Conservation (phyloP, 2,888 invertebrate genomes). For the Ophioninae sp. region DNA sequence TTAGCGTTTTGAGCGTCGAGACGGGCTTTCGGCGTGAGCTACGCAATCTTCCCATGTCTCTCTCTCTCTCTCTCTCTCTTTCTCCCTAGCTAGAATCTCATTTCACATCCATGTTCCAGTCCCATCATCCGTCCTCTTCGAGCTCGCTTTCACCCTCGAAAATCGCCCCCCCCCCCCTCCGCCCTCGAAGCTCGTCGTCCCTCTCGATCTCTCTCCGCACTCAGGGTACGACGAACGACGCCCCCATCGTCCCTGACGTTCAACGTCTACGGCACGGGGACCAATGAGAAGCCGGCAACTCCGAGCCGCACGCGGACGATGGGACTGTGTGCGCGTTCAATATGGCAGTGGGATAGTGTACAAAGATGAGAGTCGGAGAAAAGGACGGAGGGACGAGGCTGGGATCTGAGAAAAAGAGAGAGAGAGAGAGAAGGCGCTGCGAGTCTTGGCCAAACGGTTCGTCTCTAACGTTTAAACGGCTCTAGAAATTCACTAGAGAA, state of each 20-base stretch:
- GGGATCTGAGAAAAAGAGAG: neutral
- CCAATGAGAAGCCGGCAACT: slow-evolving; percentile 69
- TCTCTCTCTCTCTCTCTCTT: slow-evolving; percentile 14
- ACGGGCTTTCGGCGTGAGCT: slow-evolving; percentile 71
- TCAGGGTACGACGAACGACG: slow-evolving; percentile 49
- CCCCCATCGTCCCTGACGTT: slow-evolving; percentile 61
- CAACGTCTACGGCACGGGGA: slow-evolving; percentile 70
- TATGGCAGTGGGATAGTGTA: slow-evolving; percentile 76
- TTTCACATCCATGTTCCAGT: slow-evolving; percentile 7
- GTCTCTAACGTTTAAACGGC: slow-evolving; percentile 71
- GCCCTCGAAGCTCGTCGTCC: slow-evolving; percentile 28
- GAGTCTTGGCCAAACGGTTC: slow-evolving; percentile 68
- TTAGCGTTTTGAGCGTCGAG: slow-evolving; percentile 74
- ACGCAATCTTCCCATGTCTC: slow-evolving; percentile 1
- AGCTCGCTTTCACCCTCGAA: slow-evolving; percentile 52
- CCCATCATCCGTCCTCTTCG: neutral
- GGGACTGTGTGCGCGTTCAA: slow-evolving; percentile 71
- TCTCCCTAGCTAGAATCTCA: neutral
- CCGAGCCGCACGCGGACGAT: slow-evolving; percentile 49
- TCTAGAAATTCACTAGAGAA: slow-evolving; percentile 62
- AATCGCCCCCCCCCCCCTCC: slow-evolving; percentile 1
- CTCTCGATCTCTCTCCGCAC: slow-evolving; percentile 31
- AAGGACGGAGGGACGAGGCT: neutral
- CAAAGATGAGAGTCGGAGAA: slow-evolving; percentile 58
- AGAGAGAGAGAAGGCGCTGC: slow-evolving; percentile 20